A percentile compares a stretch with the other conserved stretches of the same genome.
Conservation (phyloP, 2,888 invertebrate genomes). For the Vesta saturnalis region DNA sequence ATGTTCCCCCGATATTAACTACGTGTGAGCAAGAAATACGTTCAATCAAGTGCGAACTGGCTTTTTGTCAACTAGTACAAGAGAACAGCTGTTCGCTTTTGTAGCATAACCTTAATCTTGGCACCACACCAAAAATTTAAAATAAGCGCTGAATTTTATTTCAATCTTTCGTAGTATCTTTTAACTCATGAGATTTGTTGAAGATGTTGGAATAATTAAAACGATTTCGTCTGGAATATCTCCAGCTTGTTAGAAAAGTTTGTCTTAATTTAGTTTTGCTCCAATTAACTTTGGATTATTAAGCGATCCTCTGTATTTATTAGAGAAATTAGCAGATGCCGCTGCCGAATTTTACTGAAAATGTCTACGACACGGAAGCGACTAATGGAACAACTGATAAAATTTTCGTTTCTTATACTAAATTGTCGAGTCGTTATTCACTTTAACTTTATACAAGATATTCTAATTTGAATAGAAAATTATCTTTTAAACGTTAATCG, state of each 20-base stretch:
- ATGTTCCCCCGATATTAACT: constrained; percentile 43
- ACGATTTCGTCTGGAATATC: constrained; percentile 49
- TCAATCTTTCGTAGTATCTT: constrained; percentile 37
- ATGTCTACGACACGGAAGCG: constrained; percentile 31
- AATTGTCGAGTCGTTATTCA: constrained; percentile 11
- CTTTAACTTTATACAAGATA: constrained; percentile 1
- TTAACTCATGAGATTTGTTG: constrained; percentile 39
- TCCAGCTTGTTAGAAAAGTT: constrained; percentile 46
- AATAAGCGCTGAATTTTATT: constrained; percentile 38
- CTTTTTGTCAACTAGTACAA: constrained; percentile 43
- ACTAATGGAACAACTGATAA: constrained; percentile 36
- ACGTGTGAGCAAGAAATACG: constrained; percentile 43
- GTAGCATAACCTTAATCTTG: constrained; percentile 40
- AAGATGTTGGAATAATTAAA: constrained; percentile 50
- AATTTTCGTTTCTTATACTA: constrained; percentile 24
- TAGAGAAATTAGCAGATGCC: constrained; percentile 40
- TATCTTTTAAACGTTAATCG: constrained; percentile 2
- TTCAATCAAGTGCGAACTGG: constrained; percentile 42
- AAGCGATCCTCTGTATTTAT: constrained; percentile 45
- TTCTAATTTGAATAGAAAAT: constrained; percentile 11
- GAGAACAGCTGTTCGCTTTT: constrained; percentile 41
- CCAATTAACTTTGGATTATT: constrained; percentile 50
- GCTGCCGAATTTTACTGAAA: constrained; percentile 35
- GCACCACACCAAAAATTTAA: constrained; percentile 45
- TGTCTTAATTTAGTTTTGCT: constrained; percentile 48